A percentile compares a stretch with the other conserved stretches of the same genome.
Conservation (phyloP, 2,888 invertebrate genomes). For the Sarcophaga rosellei region DNA sequence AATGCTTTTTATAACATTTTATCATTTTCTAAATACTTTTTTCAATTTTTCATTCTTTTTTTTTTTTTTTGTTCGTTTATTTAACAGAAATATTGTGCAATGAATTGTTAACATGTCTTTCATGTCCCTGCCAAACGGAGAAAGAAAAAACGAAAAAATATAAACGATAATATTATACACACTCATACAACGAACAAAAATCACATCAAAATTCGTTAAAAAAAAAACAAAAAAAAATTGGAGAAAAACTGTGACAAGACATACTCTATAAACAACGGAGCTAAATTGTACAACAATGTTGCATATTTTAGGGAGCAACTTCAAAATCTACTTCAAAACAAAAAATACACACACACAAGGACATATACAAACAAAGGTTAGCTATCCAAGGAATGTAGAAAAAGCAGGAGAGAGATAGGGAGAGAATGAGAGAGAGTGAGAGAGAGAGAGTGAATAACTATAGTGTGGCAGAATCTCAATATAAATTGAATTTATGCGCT, state of each 20-base stretch:
- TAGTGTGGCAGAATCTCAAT: slow-evolving; percentile 34
- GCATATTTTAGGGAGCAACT: slow-evolving; percentile 63
- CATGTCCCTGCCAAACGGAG: slow-evolving; percentile 45
- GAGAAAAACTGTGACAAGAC: background rate
- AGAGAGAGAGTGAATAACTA: too few relatives aligned
- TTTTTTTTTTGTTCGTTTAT: too few relatives aligned
- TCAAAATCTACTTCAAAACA: slow-evolving; percentile 34
- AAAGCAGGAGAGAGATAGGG: background rate
- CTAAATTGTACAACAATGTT: slow-evolving; percentile 54
- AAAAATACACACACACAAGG: background rate
- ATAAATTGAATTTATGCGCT: slow-evolving; percentile 67
- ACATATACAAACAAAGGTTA: too few relatives aligned
- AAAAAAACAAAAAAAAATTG: background rate
- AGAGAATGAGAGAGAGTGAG: too few relatives aligned
- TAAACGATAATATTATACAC: slow-evolving; percentile 22
- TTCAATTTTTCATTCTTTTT: too few relatives aligned
- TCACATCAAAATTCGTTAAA: slow-evolving; percentile 41
- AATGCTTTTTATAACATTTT: background rate
- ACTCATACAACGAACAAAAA: slow-evolving; percentile 2
- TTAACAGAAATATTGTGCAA: slow-evolving; percentile 45
- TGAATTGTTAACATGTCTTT: slow-evolving; percentile 62
- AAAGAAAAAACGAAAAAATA: background rate
- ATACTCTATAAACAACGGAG: slow-evolving; percentile 26
- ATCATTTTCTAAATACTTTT: too few relatives aligned
- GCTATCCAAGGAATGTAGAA: too few relatives aligned